Base-by-base conservation (phyloP, 2,113 vertebrate genomes). In the Periophthalmodon schlosseri region DNA sequence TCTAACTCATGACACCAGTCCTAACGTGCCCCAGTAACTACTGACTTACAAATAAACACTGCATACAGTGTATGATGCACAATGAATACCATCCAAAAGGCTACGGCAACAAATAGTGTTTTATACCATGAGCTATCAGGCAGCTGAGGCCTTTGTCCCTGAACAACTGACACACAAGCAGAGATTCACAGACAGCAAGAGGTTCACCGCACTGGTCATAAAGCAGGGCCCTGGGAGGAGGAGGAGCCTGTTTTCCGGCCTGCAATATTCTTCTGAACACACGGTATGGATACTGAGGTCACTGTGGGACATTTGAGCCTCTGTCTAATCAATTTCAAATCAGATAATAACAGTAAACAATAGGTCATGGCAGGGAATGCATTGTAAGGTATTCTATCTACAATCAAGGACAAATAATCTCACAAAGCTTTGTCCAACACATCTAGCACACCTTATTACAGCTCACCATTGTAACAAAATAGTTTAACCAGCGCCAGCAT, bases 221-320 rank as follows among this genome's bases (percentile, higher is more conserved):
- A 83, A 84, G 84, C 61, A 36, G 54, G 75, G 23, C 72, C 36
- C 61, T 28, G 73, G 60, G 72, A 81, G 72, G 75, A 74, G 28
- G 84, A 76, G 75, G 39, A 10, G 86, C 87, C 77, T 86, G 85
- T 79, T 70, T 67, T 67, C 23, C 67, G 72, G 34, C 57, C 21
- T 71, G 72, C 75, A 65, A 64, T 64, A 47, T 82, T 75, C 68
- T 73, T 52, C 24, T 69, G 61, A 34, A 73, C 64, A 76, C 58
- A 49, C 60, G 20, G 60, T 64, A 70, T 14, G 33, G 70, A 24
- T 61, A 67, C 49, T n/a, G 54, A 68, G 49, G 44, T 57, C 52
- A 46, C 4, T 58, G 15, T 11, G 11, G 33, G 47, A 24, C 49
- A 44, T 46, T 66, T 12, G 5, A 44, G 28, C 58, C 15, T 34